These are phyloP conservation scores for Rhagoletis pomonella DNA, from an alignment of 1,140 invertebrate genomes.

Conservation along the genomic window DNA sequence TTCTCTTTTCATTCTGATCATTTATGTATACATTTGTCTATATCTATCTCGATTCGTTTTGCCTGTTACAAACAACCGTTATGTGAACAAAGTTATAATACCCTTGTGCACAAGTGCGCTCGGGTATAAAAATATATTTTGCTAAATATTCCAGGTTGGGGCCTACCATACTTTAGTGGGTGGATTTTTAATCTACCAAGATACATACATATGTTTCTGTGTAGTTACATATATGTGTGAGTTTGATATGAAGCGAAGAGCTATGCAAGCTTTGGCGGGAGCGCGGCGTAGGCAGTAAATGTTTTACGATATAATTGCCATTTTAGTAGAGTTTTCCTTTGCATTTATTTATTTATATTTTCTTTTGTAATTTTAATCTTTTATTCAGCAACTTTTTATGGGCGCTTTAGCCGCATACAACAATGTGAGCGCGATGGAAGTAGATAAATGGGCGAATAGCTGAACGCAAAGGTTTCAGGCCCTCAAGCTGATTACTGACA, in stretches of 20 bases:
- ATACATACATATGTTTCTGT: neutral
- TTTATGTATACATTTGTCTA: too few species aligned
- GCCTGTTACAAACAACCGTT: too few species aligned
- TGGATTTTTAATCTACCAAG: neutral
- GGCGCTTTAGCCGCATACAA: neutral
- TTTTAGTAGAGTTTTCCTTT: conserved; percentile 22
- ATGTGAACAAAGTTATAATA: too few species aligned
- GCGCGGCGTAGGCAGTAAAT: neutral
- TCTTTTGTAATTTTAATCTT: conserved; percentile 17
- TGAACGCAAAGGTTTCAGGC: neutral
- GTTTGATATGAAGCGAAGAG: neutral
- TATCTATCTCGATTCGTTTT: too few species aligned
- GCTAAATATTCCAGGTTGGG: neutral
- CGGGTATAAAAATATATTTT: conserved; percentile 21
- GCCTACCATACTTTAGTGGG: neutral
- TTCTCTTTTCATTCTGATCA: too few species aligned
- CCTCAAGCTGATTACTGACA: neutral
- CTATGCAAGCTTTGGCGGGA: neutral
- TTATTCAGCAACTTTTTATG: neutral
- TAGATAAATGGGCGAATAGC: neutral
- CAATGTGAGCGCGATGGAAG: neutral
- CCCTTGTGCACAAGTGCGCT: too few species aligned
- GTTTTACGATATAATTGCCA: conserved; percentile 53
- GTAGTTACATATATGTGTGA: neutral
- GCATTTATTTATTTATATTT: conserved; percentile 8